A percentile compares a stretch with the other conserved stretches of the same genome.
Conservation (phyloP, 1,140 invertebrate species). For the Tachypleus tridentatus region DNA sequence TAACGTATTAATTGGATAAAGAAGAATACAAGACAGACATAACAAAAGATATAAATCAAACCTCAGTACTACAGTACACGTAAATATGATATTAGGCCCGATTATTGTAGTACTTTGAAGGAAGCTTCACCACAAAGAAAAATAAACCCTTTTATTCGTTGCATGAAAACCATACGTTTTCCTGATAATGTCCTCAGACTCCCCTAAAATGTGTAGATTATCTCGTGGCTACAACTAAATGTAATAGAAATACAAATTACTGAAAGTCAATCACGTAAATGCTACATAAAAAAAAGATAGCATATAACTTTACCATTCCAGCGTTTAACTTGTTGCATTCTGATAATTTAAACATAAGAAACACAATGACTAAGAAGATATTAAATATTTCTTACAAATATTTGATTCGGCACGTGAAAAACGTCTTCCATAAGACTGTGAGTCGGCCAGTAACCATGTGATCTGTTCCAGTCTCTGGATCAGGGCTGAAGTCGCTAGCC, state of each 20-base stretch:
- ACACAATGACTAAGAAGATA: neutral
- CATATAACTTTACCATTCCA: neutral
- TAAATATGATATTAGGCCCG: too few species aligned
- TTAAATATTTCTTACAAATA: slow-evolving; percentile 53
- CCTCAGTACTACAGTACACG: neutral
- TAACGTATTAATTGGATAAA: neutral
- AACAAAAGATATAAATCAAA: neutral
- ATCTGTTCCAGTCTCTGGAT: slow-evolving; percentile 81
- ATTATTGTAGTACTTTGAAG: too few species aligned
- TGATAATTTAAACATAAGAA: neutral
- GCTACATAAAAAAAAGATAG: neutral
- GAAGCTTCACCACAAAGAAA: too few species aligned
- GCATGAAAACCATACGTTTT: too few species aligned
- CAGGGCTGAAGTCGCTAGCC: slow-evolving; percentile 67
- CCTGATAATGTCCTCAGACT: too few species aligned
- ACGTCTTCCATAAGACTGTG: slow-evolving; percentile 65
- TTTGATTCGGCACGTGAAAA: slow-evolving; percentile 66
- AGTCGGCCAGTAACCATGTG: slow-evolving; percentile 77
- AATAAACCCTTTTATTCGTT: too few species aligned
- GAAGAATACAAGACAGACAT: neutral
- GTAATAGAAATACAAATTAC: neutral
- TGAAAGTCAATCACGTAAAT: neutral
- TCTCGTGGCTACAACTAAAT: too few species aligned
- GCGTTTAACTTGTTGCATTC: neutral
- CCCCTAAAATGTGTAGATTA: too few species aligned